These are phyloP conservation scores for Sapajus apella DNA, from an alignment of 2,113 vertebrate genomes.

Conservation along the genomic window DNA sequence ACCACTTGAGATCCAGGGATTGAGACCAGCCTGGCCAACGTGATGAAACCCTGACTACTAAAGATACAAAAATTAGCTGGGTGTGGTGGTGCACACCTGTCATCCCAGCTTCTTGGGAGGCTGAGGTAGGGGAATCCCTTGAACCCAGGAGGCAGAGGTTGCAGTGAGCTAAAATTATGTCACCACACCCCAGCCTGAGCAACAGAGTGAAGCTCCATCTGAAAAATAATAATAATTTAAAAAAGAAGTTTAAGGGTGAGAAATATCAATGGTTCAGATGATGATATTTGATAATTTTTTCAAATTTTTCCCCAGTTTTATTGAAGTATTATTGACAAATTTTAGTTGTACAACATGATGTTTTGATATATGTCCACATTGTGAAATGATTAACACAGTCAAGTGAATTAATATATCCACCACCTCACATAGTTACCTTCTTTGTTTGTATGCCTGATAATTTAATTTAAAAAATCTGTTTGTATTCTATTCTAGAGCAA, in stretches of 20 bases:
- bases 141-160: no score
- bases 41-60: no score
- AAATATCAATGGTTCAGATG: not conserved
- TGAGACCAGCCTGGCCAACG: no score
- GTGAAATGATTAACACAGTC: not conserved
- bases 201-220: no score
- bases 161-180: no score
- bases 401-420: not conserved
- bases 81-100: no score
- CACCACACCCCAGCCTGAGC: no score
- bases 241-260: not conserved
- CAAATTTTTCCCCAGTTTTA: not conserved
- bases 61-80: no score
- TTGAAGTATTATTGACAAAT: not conserved
- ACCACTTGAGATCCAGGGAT: no score
- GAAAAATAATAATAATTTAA: no score
- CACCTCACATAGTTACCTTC: not conserved
- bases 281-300: not conserved
- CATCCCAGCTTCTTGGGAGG: no score
- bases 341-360: not conserved
- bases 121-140: no score
- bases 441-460: not conserved
- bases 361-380: not conserved
- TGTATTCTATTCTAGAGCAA: conserved; percentile 70
- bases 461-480: not conserved